Evolutionary conservation across 2,113 vertebrate species (phyloP).

Genomic region (Aleadryas rufinucha): DNA sequence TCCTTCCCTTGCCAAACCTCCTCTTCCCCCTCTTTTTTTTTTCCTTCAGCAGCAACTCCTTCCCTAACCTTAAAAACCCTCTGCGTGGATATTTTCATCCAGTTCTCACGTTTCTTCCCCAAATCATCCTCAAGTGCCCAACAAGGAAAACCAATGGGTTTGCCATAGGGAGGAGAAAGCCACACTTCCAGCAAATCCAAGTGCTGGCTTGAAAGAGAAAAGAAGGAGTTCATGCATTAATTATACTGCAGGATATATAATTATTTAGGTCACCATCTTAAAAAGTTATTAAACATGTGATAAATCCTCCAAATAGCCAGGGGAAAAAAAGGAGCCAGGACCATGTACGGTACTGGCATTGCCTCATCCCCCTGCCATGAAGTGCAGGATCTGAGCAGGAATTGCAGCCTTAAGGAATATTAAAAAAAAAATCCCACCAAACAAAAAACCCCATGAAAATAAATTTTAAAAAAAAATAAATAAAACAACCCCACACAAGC

Average conservation of each 20-base stretch:
- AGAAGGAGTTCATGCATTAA: background rate
- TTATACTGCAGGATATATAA: background rate
- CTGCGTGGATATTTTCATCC: background rate
- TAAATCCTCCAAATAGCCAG: background rate
- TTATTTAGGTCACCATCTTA: background rate
- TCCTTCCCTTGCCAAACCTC: background rate
- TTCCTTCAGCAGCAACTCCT: background rate
- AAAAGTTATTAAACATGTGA: background rate
- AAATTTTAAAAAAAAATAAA: background rate
- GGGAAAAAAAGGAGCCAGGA: background rate
- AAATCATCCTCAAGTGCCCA: background rate
- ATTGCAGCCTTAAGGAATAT: background rate
- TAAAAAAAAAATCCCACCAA: background rate
- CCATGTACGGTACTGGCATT: rapidly evolving
- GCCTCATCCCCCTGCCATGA: background rate
- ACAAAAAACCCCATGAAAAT: background rate
- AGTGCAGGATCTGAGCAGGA: background rate
- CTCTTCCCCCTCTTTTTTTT: background rate
- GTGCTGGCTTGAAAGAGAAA: background rate
- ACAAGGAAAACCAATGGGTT: background rate
- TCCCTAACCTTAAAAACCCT: background rate
- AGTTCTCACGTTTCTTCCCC: background rate
- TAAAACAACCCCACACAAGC: background rate
- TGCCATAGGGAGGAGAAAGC: background rate
- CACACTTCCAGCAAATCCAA: background rate